Evolutionary conservation across 2,113 vertebrate species (phyloP).

Genomic region (Atrichornis clamosus): DNA sequence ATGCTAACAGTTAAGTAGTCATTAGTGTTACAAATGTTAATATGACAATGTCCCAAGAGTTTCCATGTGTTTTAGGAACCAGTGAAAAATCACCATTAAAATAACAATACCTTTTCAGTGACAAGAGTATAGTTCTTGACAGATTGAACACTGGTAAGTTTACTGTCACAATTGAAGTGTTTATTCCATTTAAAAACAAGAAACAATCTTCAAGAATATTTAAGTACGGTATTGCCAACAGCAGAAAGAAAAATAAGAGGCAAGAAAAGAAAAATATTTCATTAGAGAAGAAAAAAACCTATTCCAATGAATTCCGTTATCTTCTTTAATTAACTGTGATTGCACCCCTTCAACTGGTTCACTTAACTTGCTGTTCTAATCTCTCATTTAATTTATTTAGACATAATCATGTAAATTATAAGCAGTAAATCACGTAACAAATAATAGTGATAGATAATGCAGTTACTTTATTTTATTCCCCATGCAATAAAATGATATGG

Average conservation of each 20-base stretch:
- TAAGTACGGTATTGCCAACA: background rate
- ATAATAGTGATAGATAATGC: conserved; percentile 44
- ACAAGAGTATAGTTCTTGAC: background rate
- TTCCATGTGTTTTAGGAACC: background rate
- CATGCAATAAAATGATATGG: background rate
- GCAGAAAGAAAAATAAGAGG: background rate
- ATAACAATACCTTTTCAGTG: background rate
- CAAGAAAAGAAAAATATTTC: background rate
- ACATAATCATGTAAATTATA: conserved; percentile 41
- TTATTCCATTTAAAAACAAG: conserved; percentile 9
- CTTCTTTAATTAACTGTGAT: conserved; percentile 32
- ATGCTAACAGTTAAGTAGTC: background rate
- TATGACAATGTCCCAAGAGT: background rate
- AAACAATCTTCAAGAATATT: conserved; percentile 15
- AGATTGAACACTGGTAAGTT: background rate
- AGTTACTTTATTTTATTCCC: conserved; percentile 16
- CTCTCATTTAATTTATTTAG: conserved; percentile 46
- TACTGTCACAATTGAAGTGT: background rate
- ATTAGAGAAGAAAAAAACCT: conserved; percentile 23
- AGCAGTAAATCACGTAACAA: conserved; percentile 51
- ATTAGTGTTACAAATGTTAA: background rate
- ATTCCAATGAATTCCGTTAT: background rate
- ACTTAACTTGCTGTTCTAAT: conserved; percentile 37
- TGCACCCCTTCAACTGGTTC: conserved; percentile 20
- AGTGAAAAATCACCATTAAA: background rate